Percentiles rank a stretch among this genome's conserved stretches.
phyloP scores from a whole-genome alignment of 2,113 vertebrate species.

The Peromyscus polionotus region DNA sequence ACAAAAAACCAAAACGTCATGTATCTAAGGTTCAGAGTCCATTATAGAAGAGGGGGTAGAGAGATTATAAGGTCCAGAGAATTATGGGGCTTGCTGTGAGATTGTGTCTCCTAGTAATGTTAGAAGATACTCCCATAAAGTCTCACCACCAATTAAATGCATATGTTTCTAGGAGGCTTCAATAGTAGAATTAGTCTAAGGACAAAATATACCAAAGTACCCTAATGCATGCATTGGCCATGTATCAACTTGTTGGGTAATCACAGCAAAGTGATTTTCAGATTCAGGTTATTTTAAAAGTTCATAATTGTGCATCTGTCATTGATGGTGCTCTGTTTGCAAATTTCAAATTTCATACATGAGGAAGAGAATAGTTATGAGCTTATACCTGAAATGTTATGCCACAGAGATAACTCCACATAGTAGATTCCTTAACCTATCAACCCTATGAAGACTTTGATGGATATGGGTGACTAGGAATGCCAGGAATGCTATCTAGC shows the following conservation, averaged over 20 bases:
- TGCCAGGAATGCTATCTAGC: not conserved
- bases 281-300: not conserved
- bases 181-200: not conserved
- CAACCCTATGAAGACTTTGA: not conserved
- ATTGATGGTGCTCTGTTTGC: not conserved
- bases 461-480: not conserved
- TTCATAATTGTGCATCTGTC: not conserved
- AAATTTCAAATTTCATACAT: not conserved
- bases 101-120: not conserved
- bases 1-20: not conserved
- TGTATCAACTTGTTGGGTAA: not conserved
- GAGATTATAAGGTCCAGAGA: not conserved
- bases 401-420: not conserved
- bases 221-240: too few relatives aligned
- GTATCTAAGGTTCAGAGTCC: not conserved
- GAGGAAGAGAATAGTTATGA: not conserved
- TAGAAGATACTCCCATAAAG: not conserved
- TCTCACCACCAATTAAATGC: not conserved
- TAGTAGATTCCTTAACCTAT: not conserved
- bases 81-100: not conserved
- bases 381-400: not conserved
- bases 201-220: rapidly evolving
- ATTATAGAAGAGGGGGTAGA: not conserved
- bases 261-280: not conserved
- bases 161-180: not conserved